Conservation (phyloP, 2,113 vertebrate genomes). For the Engraulis encrasicolus region DNA sequence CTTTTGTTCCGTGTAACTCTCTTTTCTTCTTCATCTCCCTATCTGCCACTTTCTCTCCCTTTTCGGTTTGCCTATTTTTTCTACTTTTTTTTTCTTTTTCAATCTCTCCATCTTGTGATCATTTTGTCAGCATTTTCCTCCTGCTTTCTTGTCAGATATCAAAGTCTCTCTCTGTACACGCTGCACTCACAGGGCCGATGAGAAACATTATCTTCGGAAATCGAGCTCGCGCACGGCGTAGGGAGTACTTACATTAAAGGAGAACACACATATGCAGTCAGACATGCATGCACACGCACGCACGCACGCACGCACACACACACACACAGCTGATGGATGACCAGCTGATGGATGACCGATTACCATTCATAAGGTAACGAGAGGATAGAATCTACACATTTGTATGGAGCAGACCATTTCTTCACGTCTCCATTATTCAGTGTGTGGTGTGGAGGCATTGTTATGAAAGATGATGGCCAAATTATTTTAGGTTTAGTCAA, state of each 20-base stretch:
- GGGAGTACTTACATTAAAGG: not conserved
- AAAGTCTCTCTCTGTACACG: not conserved
- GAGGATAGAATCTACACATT: no score
- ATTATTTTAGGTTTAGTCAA: no score
- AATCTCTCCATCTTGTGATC: slow-evolving; percentile 4
- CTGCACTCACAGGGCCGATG: no score
- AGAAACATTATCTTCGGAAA: slow-evolving; percentile 5
- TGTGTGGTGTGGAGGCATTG: no score
- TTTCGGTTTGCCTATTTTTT: no score
- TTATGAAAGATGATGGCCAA: no score
- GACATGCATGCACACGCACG: not conserved
- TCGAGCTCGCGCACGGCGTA: not conserved
- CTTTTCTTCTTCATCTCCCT: not conserved
- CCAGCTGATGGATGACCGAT: no score
- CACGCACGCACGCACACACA: not conserved
- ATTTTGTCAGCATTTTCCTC: slow-evolving; percentile 21
- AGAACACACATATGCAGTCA: not conserved
- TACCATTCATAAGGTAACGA: no score
- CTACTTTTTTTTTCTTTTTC: no score
- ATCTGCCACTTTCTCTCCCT: not conserved
- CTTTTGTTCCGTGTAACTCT: slow-evolving; percentile 26
- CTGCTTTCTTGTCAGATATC: slow-evolving; percentile 10
- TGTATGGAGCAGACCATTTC: no score
- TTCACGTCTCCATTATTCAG: no score
- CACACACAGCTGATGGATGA: no score